Conservation (phyloP, 2,797 vertebrate genomes). For the Psittacula derbiana region DNA sequence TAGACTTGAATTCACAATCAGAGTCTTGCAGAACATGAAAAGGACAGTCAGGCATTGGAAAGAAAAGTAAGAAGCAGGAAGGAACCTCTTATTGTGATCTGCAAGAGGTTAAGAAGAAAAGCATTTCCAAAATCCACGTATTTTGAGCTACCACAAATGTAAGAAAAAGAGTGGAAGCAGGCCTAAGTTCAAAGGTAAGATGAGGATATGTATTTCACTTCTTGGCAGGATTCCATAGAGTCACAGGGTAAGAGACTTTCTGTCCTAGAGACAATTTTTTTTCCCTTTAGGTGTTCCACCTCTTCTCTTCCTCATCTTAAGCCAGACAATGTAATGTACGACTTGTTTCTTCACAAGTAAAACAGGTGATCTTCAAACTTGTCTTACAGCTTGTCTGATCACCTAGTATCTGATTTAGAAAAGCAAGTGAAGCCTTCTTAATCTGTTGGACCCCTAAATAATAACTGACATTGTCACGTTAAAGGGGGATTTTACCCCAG, state of each 20-base stretch:
- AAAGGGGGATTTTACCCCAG: background rate
- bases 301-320: background rate
- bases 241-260: background rate
- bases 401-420: background rate
- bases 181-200: background rate
- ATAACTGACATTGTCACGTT: background rate
- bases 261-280: background rate
- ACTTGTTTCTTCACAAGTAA: background rate
- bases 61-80: background rate
- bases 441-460: background rate
- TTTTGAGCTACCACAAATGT: background rate
- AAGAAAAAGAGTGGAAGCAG: background rate
- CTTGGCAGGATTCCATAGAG: background rate
- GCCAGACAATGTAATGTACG: background rate
- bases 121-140: background rate
- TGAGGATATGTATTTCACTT: background rate
- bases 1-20: background rate
- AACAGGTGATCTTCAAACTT: background rate
- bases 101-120: background rate
- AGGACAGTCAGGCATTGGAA: background rate
- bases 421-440: background rate
- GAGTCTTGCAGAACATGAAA: background rate
- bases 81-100: background rate
- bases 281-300: background rate
- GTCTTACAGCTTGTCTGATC: background rate